phyloP scores from a whole-genome alignment of 2,888 invertebrate genomes.

The Calliopum simillimum region DNA sequence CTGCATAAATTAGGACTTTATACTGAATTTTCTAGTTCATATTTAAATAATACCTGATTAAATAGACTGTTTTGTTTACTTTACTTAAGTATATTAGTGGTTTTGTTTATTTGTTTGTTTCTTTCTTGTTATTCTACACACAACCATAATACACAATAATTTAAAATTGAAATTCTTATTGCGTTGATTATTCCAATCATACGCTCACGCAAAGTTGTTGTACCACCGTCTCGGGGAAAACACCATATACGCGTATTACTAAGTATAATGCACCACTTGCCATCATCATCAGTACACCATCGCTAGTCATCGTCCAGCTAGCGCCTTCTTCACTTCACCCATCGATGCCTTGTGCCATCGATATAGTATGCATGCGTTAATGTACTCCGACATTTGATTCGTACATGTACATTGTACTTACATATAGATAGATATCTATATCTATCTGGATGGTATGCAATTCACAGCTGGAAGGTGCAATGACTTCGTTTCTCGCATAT shows the following conservation, averaged over 20 bases:
- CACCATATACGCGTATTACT: too few species aligned
- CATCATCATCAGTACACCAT: neutral
- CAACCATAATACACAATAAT: neutral
- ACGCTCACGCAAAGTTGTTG: slow-evolving; percentile 40
- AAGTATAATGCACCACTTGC: neutral
- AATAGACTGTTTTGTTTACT: too few species aligned
- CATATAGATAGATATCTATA: too few species aligned
- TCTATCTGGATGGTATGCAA: slow-evolving; percentile 19
- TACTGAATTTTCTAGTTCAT: too few species aligned
- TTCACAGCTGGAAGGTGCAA: slow-evolving; percentile 37
- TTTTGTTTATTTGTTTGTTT: slow-evolving; percentile 10
- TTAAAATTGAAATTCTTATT: slow-evolving; percentile 28
- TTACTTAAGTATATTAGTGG: neutral
- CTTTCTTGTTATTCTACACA: slow-evolving; percentile 15
- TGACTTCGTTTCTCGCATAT: slow-evolving; percentile 32
- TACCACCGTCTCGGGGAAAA: slow-evolving; percentile 23
- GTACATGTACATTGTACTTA: neutral
- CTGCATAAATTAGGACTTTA: too few species aligned
- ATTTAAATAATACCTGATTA: too few species aligned
- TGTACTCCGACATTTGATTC: slow-evolving; percentile 1
- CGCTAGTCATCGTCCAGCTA: neutral
- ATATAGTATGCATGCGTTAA: slow-evolving; percentile 1
- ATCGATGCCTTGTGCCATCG: slow-evolving; percentile 3
- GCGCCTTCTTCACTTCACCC: slow-evolving; percentile 7
- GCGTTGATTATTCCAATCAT: slow-evolving; percentile 26